Conservation (phyloP, 1,140 invertebrate genomes). For the Drosophila pruinosa region DNA sequence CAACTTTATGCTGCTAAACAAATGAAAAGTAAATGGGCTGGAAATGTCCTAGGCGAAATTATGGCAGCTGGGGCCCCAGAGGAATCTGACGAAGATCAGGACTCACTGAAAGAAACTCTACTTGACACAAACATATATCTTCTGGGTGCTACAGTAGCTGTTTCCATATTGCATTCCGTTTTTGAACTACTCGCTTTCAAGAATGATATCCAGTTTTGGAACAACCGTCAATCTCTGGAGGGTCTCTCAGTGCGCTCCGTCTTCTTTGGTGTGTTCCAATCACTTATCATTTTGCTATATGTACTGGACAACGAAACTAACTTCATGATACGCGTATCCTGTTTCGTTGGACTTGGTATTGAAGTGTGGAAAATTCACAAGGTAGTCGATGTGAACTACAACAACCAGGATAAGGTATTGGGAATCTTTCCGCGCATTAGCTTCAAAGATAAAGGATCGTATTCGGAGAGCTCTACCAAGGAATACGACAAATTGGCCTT, state of each 20-base stretch:
- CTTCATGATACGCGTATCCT: constrained; percentile 95
- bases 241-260: constrained; percentile 98
- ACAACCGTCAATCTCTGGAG: constrained; percentile 97
- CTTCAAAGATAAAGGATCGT: constrained; percentile 97
- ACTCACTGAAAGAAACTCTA: constrained; percentile 97
- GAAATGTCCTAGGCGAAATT: constrained; percentile 85
- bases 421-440: constrained; percentile 92
- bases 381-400: constrained; percentile 93
- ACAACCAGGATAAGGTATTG: constrained; percentile 88
- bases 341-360: constrained; percentile 96
- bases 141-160: constrained; percentile 94
- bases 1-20: constrained; percentile 98
- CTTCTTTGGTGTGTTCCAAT: constrained; percentile 99
- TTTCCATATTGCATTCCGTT: constrained; percentile 98
- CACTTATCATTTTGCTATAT: constrained; percentile 96
- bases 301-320: constrained; percentile 99
- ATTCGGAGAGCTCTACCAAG: constrained; percentile 97
- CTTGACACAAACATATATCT: constrained; percentile 98
- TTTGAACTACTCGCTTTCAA: constrained; percentile 99
- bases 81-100: constrained; percentile 93
- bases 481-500: constrained; percentile 98
- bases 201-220: constrained; percentile 99
- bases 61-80: constrained; percentile 68
- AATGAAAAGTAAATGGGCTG: constrained; percentile 91
- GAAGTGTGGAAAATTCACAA: constrained; percentile 99